phyloP scores from a whole-genome alignment of 2,113 vertebrate species.

The Sylvilagus bachmani region DNA sequence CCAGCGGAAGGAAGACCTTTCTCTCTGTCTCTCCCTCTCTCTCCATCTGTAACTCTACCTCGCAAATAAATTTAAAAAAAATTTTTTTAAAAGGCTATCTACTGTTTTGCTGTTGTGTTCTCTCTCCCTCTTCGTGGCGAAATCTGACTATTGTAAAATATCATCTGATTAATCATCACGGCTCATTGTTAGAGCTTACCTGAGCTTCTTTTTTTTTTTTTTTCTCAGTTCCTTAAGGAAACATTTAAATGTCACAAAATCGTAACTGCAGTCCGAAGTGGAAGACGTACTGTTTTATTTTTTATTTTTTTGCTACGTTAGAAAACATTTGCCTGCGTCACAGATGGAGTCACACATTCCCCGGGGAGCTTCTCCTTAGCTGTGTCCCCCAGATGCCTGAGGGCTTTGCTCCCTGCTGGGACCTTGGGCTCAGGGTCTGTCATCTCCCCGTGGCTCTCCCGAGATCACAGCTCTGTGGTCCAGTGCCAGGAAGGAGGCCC shows the following conservation, averaged over 20 bases:
- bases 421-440: too few species aligned
- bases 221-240: conserved; percentile 15
- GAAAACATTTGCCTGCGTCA: not conserved
- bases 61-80: not conserved
- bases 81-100: not conserved
- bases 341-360: not conserved
- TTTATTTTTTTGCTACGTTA: conserved; percentile 3
- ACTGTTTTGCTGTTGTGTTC: not conserved
- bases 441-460: too few species aligned
- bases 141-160: not conserved
- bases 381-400: not conserved
- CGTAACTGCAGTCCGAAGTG: not conserved
- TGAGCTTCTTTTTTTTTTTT: not conserved
- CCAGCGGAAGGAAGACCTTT: too few species aligned
- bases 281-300: not conserved
- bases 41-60: not conserved
- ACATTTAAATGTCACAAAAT: not conserved
- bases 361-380: not conserved
- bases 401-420: not conserved
- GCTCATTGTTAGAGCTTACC: not conserved
- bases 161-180: not conserved
- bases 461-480: not conserved
- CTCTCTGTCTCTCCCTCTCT: too few species aligned
- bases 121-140: not conserved
- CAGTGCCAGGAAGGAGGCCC: not conserved